Conservation (phyloP, 2,113 vertebrate genomes). For the Sisor rabdophorus region DNA sequence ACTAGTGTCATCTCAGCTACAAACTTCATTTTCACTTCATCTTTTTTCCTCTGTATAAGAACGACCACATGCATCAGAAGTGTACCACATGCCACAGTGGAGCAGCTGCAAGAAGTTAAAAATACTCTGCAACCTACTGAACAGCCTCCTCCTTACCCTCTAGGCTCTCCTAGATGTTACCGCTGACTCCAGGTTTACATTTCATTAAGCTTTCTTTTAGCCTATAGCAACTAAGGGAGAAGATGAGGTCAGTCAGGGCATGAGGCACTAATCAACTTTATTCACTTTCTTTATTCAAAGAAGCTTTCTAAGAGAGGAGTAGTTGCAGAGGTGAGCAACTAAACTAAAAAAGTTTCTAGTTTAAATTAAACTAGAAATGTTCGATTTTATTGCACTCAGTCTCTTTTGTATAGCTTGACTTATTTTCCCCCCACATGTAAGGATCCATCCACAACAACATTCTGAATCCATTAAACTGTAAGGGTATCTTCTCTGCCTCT, state of each 20-base stretch:
- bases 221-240: not conserved
- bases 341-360: too few species aligned
- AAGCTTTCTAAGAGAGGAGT: not conserved
- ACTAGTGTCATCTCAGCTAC: not conserved
- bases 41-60: constrained; percentile 19
- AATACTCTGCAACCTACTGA: constrained; percentile 34
- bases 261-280: not conserved
- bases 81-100: constrained; percentile 35
- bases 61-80: constrained; percentile 43
- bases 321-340: too few species aligned
- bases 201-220: not conserved
- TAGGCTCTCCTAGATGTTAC: constrained; percentile 10
- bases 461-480: too few species aligned
- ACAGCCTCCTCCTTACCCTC: constrained; percentile 12
- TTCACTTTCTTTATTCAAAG: not conserved
- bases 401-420: too few species aligned
- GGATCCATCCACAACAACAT: too few species aligned
- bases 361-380: too few species aligned
- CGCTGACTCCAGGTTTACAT: constrained; percentile 2
- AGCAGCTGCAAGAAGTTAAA: constrained; percentile 41
- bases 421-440: too few species aligned
- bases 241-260: constrained; percentile 12
- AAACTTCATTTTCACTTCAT: constrained; percentile 15
- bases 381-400: too few species aligned
- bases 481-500: too few species aligned